Evolutionary conservation across 2,113 vertebrate genomes (phyloP), one percentile per base, ranked within the genome.

Genomic region (Australoheros scitulus): DNA sequence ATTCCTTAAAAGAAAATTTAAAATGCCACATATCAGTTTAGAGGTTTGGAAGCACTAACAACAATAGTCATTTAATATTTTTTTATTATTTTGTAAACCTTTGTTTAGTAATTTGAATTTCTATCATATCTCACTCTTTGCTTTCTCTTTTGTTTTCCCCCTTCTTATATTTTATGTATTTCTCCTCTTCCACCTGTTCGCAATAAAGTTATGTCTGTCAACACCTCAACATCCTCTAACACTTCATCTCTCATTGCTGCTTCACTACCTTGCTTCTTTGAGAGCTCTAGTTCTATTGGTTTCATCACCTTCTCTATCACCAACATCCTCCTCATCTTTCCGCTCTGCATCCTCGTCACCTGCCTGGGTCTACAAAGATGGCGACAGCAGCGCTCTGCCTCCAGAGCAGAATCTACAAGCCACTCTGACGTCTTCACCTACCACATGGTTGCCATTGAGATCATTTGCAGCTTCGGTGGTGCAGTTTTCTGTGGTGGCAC

Each of bases 391-490:
- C 3, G 8, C 29, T 38, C 72, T 57, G 13, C 52, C 3, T 57
- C 72, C 29, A 57, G 18, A 56, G 50, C 20, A 56, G 52, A 55
- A 36, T n/a, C 52, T 7, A 34, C 52, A 24, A 75, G 77, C 34
- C 82, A 79, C 79, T 68, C 76, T 2, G 87, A 88, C 75, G n/a
- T 85, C 65, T 76, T 88, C 82, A 82, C 82, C 58, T 82, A 75
- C 24, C 72, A 88, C 55, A 32, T 85, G 65, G 13, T n/a, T 3
- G 15, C 7, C 4, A 5, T 82, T 57, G 83, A 88, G 59, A 5
- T 82, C 20, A 52, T 88, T 5, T 5, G 26, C 8, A 3, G 61
- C 20, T 29, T 36, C 15, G 74, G 74, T 20, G 11, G 11, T 2
- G 15, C 14, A 5, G 1, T 74, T 1, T 14, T 7, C 24, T 57